These are phyloP conservation scores for Brachyistius frenatus DNA, from an alignment of 2,113 vertebrate species.

Conservation along the genomic window DNA sequence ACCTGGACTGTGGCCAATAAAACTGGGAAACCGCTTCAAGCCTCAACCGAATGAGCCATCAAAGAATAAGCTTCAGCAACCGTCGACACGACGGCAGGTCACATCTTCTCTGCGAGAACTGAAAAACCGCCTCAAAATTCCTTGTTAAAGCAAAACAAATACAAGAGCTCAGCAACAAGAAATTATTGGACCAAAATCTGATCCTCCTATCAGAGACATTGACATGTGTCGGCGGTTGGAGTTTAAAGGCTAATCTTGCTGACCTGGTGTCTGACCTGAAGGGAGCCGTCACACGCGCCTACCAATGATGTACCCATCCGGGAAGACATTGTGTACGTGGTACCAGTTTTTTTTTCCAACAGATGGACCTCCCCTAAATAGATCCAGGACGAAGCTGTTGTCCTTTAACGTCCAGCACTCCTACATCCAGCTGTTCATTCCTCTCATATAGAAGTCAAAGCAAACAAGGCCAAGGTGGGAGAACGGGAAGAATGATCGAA, in stretches of 20 bases:
- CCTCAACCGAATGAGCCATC: slow-evolving; percentile 10
- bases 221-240: slow-evolving; percentile 4
- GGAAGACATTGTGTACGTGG: neutral
- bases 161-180: neutral
- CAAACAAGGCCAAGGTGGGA: neutral
- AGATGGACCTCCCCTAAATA: slow-evolving; percentile 10
- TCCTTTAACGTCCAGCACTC: neutral
- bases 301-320: neutral
- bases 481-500: neutral
- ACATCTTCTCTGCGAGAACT: neutral
- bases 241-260: slow-evolving; percentile 2
- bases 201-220: neutral
- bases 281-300: neutral
- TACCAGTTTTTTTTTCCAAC: slow-evolving; percentile 16
- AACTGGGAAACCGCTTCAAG: slow-evolving; percentile 34
- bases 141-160: neutral
- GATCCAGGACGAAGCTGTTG: neutral
- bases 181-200: slow-evolving; percentile 9
- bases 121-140: neutral
- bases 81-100: neutral
- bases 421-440: slow-evolving; percentile 10
- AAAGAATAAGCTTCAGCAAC: slow-evolving; percentile 34
- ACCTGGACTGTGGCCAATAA: slow-evolving; percentile 49
- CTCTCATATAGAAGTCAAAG: neutral
- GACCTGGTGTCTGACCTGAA: slow-evolving; percentile 22